These are phyloP conservation scores for Amaurobius ferox DNA, from an alignment of 2,888 invertebrate species.

Conservation along the genomic window DNA sequence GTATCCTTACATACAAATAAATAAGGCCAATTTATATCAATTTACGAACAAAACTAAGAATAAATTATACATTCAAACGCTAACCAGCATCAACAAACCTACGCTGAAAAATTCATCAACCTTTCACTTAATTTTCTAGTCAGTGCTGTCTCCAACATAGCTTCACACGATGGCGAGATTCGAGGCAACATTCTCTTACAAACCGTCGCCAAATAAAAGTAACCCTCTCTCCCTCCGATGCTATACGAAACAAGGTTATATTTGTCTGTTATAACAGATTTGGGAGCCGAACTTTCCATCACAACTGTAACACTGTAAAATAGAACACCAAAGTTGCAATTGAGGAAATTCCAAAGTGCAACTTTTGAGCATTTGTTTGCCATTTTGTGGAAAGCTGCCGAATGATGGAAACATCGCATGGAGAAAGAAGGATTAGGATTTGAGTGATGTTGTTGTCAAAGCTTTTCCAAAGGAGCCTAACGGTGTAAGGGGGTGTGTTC, in stretches of 20 bases:
- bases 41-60: too few species aligned
- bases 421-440: neutral
- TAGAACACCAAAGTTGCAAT: neutral
- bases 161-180: neutral
- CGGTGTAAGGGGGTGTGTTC: neutral
- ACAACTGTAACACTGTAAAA: neutral
- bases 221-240: constrained; percentile 43
- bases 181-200: neutral
- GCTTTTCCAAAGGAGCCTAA: neutral
- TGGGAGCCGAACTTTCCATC: neutral
- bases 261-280: constrained; percentile 15
- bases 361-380: too few species aligned
- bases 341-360: too few species aligned
- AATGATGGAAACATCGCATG: neutral
- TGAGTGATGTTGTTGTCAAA: neutral
- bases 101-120: constrained; percentile 8
- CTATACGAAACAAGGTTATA: constrained; percentile 59
- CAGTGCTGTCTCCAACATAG: neutral
- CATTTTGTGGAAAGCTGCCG: too few species aligned
- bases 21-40: too few species aligned
- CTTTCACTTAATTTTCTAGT: neutral
- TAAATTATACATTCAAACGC: neutral
- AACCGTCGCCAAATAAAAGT: constrained; percentile 12
- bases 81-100: neutral
- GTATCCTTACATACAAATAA: too few species aligned